A percentile compares a stretch with the other conserved stretches of the same genome.
Conservation (phyloP, 2,797 vertebrate genomes). For the Pyrocephalus nanus region DNA sequence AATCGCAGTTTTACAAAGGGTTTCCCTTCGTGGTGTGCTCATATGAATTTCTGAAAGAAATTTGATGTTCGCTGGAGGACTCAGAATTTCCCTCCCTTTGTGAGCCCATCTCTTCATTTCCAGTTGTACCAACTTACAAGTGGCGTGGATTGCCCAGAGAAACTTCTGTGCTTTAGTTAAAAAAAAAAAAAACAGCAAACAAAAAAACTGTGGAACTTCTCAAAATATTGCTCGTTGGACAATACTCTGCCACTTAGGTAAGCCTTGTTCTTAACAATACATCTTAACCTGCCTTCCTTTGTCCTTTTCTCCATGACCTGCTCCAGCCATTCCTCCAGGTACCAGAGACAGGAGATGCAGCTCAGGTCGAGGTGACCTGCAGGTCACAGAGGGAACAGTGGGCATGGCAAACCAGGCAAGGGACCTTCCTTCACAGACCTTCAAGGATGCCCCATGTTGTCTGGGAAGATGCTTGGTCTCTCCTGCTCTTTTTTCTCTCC, state of each 20-base stretch:
- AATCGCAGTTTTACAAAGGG: background rate
- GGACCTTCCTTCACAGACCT: fast-evolving
- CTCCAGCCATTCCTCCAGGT: background rate
- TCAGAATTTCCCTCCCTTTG: background rate
- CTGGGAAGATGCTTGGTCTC: background rate
- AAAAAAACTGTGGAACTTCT: background rate
- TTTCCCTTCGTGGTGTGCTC: background rate
- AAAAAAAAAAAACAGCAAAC: background rate
- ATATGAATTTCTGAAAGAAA: background rate
- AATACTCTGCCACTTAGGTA: background rate
- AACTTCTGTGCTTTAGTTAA: background rate
- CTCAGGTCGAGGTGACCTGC: background rate
- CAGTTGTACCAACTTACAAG: background rate
- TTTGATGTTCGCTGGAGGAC: background rate
- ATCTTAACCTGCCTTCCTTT: background rate
- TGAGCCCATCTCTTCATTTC: background rate
- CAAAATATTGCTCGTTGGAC: fast-evolving
- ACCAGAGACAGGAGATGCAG: background rate
- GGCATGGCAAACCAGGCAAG: background rate
- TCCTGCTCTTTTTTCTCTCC: background rate
- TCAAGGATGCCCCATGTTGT: background rate
- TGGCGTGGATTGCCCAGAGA: background rate
- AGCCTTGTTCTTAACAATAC: background rate
- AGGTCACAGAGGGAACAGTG: background rate
- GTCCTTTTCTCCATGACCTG: background rate